Percentiles rank a stretch among this genome's conserved stretches.
phyloP scores from a whole-genome alignment of 2,888 invertebrate species.

The Drosophila lacicola region DNA sequence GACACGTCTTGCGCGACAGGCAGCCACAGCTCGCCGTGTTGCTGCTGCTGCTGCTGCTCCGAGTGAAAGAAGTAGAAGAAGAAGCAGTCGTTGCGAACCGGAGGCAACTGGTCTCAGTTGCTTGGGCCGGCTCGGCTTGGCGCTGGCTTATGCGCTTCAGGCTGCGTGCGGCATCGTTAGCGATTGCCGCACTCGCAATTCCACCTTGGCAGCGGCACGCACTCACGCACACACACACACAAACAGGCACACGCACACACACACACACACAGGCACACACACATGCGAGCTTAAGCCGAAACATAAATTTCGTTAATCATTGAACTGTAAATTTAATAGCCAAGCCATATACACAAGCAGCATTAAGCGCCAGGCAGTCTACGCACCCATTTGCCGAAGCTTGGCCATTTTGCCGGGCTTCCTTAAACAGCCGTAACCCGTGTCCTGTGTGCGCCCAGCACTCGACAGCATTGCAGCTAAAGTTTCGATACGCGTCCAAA shows the following conservation, averaged over 20 bases:
- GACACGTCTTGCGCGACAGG: constrained; percentile 70
- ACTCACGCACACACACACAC: constrained; percentile 46
- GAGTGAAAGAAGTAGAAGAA: too few relatives aligned
- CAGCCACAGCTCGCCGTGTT: constrained; percentile 10
- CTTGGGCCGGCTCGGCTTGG: constrained; percentile 14
- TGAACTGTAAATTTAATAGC: constrained; percentile 79
- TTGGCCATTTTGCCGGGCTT: background rate
- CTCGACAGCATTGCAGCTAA: constrained; percentile 50
- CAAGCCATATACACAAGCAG: constrained; percentile 60
- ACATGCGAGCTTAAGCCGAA: constrained; percentile 62
- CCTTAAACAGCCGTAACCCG: background rate
- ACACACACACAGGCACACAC: constrained; percentile 21
- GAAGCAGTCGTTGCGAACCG: constrained; percentile 3
- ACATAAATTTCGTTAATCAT: constrained; percentile 79
- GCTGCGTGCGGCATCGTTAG: constrained; percentile 49
- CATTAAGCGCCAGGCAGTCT: constrained; percentile 58
- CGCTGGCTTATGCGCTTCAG: constrained; percentile 21
- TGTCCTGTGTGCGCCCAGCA: background rate
- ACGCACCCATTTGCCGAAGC: constrained; percentile 8
- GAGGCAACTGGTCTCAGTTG: constrained; percentile 33
- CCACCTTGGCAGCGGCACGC: constrained; percentile 72
- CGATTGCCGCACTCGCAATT: constrained; percentile 27
- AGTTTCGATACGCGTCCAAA: constrained; percentile 48
- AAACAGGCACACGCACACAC: constrained; percentile 59
- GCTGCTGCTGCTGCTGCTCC: background rate